These are phyloP conservation scores for Hemicrepidius hirtus DNA, from an alignment of 2,888 invertebrate genomes.

Conservation along the genomic window DNA sequence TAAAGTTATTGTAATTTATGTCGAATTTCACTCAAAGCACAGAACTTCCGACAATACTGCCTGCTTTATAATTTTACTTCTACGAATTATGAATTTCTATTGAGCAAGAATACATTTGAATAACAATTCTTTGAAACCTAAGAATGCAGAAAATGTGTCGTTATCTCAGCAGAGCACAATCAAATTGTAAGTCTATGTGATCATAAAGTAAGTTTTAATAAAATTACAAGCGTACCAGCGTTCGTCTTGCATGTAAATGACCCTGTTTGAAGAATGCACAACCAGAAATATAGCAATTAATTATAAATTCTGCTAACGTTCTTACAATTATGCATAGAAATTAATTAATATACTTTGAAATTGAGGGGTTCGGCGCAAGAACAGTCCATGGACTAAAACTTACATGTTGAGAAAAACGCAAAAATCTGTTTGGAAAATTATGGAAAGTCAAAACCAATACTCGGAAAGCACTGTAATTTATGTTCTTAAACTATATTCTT, in stretches of 20 bases:
- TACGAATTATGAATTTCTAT: constrained; percentile 45
- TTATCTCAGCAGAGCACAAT: constrained; percentile 54
- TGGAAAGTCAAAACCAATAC: too few relatives aligned
- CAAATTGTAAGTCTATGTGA: constrained; percentile 58
- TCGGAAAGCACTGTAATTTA: too few relatives aligned
- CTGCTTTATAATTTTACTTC: constrained; percentile 43
- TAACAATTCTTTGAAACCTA: constrained; percentile 33
- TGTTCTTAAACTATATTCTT: too few relatives aligned
- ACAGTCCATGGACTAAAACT: too few relatives aligned
- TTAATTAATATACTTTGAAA: constrained; percentile 8
- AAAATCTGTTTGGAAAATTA: too few relatives aligned
- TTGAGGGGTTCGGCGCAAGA: too few relatives aligned
- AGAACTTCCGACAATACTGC: constrained; percentile 35
- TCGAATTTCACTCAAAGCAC: constrained; percentile 45
- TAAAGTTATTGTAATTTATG: constrained; percentile 53
- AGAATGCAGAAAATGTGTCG: constrained; percentile 52
- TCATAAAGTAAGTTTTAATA: constrained; percentile 64
- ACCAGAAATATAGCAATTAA: constrained; percentile 61
- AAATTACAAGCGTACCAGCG: constrained; percentile 64
- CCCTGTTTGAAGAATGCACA: constrained; percentile 61
- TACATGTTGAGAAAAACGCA: too few relatives aligned
- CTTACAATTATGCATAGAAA: constrained; percentile 48
- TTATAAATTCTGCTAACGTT: constrained; percentile 65
- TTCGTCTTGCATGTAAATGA: constrained; percentile 67
- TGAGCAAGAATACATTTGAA: constrained; percentile 40